phyloP scores from a whole-genome alignment of 2,113 vertebrate genomes.

The Cochlearius cochlearius region DNA sequence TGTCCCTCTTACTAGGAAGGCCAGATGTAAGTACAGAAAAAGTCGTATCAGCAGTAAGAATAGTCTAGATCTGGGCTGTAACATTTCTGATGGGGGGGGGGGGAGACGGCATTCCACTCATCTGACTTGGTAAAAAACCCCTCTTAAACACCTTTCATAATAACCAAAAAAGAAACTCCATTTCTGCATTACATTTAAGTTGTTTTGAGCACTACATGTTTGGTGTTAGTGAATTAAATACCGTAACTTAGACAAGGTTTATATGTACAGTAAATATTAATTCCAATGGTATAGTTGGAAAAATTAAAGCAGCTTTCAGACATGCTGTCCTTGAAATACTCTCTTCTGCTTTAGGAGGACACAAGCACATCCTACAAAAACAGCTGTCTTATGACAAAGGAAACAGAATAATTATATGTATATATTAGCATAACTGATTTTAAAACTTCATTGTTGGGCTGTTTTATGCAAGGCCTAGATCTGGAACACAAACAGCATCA shows the following conservation, averaged over 20 bases:
- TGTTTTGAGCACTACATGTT: not conserved
- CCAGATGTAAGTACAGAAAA: not conserved
- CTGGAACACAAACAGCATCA: not conserved
- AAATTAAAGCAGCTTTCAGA: not conserved
- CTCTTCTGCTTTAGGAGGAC: not conserved
- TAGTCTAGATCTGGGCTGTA: not conserved
- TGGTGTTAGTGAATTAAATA: not conserved
- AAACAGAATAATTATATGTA: not conserved
- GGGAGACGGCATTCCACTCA: not conserved
- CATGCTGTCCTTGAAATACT: not conserved
- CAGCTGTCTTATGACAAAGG: not conserved
- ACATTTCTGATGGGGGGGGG: not conserved
- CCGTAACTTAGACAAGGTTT: not conserved
- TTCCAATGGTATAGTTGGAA: not conserved
- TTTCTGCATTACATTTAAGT: not conserved
- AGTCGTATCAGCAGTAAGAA: not conserved
- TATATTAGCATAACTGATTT: not conserved
- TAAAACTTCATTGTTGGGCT: not conserved
- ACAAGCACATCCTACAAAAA: not conserved
- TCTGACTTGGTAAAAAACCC: not conserved
- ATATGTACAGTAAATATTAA: not conserved
- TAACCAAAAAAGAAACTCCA: not conserved
- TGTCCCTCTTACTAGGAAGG: not conserved
- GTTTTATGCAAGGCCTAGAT: not conserved
- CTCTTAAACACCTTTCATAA: not conserved